These are phyloP conservation scores for Tipula helvola DNA, from an alignment of 2,888 invertebrate species.

Conservation along the genomic window DNA sequence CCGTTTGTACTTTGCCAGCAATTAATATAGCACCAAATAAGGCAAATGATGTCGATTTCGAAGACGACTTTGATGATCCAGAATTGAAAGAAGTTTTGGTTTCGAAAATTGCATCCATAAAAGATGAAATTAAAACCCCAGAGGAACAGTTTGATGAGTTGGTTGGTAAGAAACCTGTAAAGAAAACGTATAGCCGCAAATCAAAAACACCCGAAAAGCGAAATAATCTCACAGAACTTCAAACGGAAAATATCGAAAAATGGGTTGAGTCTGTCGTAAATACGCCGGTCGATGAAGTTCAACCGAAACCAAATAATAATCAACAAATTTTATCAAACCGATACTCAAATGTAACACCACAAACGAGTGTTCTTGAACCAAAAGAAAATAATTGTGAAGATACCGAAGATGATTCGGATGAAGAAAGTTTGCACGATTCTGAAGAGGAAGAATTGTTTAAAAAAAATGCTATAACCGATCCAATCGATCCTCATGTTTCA, in stretches of 20 bases:
- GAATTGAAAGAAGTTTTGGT: neutral
- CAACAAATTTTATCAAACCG: constrained; percentile 6
- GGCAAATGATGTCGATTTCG: neutral
- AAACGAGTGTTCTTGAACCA: neutral
- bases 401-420: neutral
- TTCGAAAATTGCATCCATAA: neutral
- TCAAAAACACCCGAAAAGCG: constrained; percentile 11
- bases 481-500: neutral
- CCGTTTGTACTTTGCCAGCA: neutral
- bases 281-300: neutral
- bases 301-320: neutral
- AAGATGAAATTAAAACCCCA: constrained; percentile 14
- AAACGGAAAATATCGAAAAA: neutral
- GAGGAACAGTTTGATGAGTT: constrained; percentile 23
- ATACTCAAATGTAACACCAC: neutral
- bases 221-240: neutral
- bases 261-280: neutral
- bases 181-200: constrained; percentile 18
- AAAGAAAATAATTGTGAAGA: neutral
- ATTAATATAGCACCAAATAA: neutral
- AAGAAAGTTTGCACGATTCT: neutral
- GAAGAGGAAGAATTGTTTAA: neutral
- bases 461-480: neutral
- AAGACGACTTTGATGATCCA: neutral
- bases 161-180: constrained; percentile 20